Base-by-base conservation (phyloP, 2,888 invertebrate species). In the Drosophila acutilabella region DNA sequence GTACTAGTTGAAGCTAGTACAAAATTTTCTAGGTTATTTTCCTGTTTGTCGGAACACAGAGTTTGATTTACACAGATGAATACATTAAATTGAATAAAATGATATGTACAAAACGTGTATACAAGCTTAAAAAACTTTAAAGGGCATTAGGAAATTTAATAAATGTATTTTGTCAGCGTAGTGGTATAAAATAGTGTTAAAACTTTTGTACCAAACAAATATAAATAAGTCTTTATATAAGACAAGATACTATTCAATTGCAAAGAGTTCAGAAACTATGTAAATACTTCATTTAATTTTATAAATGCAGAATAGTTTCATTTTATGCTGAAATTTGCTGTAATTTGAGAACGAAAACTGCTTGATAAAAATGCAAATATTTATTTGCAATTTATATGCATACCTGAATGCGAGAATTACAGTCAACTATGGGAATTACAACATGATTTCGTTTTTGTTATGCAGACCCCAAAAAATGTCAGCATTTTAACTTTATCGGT, bases 321-420 rank as follows among this genome's bases (percentile, higher is more conserved):
- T 54, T 44, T 18, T 20, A 2, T 23, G 18, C 18, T 18, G 3
- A 18, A 18, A 18, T 23, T 23, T 23, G 6, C 6, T 23, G 23
- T 23, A 56, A 44, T 57, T 60, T 13, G 52, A 26, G 44, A 16
- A n/a, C n/a, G 36, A 10, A 10, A 57, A 57, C 36, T 36, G 30
- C 18, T 23, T n/a, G 36, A 11, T 2, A 48, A 52, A 57, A 56
- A 41, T 18, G 48, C 20, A 59, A 64, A 74, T 71, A 76, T 75
- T 75, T 76, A 71, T 60, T 45, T 68, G 58, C 68, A 75, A 77
- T 75, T 72, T 61, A 72, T 77, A 72, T 77, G 77, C 47, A 68
- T 41, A 58, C 54, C 77, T 72, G 57, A 74, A 36, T 33, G 67
- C 41, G 40, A 57, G 64, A 20, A 53, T 42, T 60, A 53, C 38